A percentile compares a stretch with the other conserved stretches of the same genome.
phyloP scores from a whole-genome alignment of 2,888 invertebrate genomes.

The Eudemis profundana region DNA sequence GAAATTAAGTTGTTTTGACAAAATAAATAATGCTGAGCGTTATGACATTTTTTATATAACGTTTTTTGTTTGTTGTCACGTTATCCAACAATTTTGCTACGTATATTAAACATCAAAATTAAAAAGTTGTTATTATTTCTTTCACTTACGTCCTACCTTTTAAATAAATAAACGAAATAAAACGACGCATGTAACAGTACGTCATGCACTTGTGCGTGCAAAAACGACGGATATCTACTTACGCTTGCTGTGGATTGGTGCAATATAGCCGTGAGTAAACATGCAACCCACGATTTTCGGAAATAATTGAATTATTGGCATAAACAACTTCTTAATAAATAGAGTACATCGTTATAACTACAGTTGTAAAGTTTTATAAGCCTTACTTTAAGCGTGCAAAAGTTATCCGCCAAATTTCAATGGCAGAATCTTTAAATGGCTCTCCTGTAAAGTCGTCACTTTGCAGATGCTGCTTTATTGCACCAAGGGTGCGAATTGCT shows the following conservation, averaged over 20 bases:
- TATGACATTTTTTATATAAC: neutral
- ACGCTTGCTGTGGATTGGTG: neutral
- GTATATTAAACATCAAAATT: no score
- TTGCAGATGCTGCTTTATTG: neutral
- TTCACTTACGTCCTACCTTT: neutral
- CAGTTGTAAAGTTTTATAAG: neutral
- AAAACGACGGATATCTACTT: neutral
- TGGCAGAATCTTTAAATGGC: neutral
- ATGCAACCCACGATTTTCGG: neutral
- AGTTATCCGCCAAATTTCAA: neutral
- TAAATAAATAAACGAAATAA: neutral
- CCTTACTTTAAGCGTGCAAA: no score
- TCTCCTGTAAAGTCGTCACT: neutral
- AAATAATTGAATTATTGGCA: neutral
- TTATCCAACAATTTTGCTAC: no score
- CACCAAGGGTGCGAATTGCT: slow-evolving; percentile 5
- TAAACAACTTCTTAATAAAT: neutral
- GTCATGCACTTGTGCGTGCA: neutral
- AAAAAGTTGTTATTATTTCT: no score
- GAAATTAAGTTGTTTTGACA: neutral
- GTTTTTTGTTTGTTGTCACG: no score
- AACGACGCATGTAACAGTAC: neutral
- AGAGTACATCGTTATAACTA: neutral
- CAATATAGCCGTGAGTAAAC: neutral
- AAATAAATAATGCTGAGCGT: neutral